A percentile compares a stretch with the other conserved stretches of the same genome.
These are phyloP conservation scores for Brenthis daphne DNA, from an alignment of 2,888 invertebrate genomes.

Conservation along the genomic window DNA sequence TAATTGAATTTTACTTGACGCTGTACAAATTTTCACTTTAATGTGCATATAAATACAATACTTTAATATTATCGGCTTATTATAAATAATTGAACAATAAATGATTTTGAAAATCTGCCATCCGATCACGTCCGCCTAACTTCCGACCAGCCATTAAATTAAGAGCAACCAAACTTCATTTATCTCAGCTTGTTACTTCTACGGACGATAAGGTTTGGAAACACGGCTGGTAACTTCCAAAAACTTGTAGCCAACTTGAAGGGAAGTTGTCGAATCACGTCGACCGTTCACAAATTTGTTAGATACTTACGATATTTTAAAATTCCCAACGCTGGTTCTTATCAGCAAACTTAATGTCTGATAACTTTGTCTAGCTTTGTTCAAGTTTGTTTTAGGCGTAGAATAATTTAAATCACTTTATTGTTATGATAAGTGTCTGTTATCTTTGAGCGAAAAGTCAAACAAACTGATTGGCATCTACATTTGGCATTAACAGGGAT, in stretches of 20 bases:
- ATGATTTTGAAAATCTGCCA: slow-evolving; percentile 54
- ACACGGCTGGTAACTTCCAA: slow-evolving; percentile 67
- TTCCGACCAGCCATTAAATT: slow-evolving; percentile 77
- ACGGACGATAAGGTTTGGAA: slow-evolving; percentile 74
- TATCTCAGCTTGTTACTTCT: slow-evolving; percentile 79
- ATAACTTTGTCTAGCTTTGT: slow-evolving; percentile 29
- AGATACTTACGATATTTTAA: slow-evolving; percentile 72
- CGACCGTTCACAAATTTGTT: slow-evolving; percentile 78
- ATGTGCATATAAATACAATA: background rate
- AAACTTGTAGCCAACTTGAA: slow-evolving; percentile 67
- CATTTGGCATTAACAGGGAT: background rate
- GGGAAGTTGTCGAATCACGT: slow-evolving; percentile 75
- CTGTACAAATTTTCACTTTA: no score
- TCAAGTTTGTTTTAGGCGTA: slow-evolving; percentile 22
- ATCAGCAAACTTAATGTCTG: slow-evolving; percentile 51
- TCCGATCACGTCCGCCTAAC: slow-evolving; percentile 72
- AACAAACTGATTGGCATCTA: slow-evolving; percentile 7
- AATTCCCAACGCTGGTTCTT: slow-evolving; percentile 62
- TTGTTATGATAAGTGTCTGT: slow-evolving; percentile 19
- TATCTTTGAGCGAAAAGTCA: slow-evolving; percentile 13
- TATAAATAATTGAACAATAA: slow-evolving; percentile 61
- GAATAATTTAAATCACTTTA: slow-evolving; percentile 26
- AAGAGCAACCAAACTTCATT: slow-evolving; percentile 79
- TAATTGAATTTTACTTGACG: no score
- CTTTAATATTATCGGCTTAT: background rate